Base-by-base conservation (phyloP, 1,140 invertebrate genomes). In the Drosophila azteca region DNA sequence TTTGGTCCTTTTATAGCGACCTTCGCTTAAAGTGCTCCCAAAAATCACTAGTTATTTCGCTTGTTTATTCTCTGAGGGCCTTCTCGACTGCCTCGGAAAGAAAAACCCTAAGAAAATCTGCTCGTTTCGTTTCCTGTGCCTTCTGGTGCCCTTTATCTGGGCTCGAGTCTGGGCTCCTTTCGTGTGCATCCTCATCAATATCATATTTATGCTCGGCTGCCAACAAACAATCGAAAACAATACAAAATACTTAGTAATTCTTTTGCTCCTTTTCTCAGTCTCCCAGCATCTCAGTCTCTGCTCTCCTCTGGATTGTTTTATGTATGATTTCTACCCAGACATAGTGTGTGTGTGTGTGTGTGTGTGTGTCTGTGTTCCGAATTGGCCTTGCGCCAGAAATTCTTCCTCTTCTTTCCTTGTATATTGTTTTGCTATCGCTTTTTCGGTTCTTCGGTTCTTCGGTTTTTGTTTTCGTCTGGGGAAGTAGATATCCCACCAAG, bases 211-310 rank as follows among this genome's bases (percentile, higher is more conserved):
- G 67, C 81, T 80, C 71, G 77, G 73, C 77, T 85, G 81, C 81
- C 81, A 80, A 67, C 81, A 85, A 85, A 85, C 81, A 85, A 85
- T 85, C 85, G 81, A 85, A 85, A 85, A 74, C 81, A 85, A 85
- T 85, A 85, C 81, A 85, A 85, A 85, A 85, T 85, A 85, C 81
- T 80, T 74, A 81, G 78, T 73, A 85, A 85, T 80, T 80, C 78
- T 31, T 65, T 77, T 49, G 58, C 57, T 69, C 69, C 51, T 72
- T 67, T 57, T 26, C 43, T 6, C 75, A 57, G 54, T 68, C 59
- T 24, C 46, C 29, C 35, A 39, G 35, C 13, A 9, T 49, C 52
- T 44, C 11, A 39, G 13, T 39, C 11, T 13, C 11, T 22, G 43
- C 15, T 68, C 41, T 39, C 45, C 44, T 26, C 48, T 35, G 24